Evolutionary conservation across 1,140 invertebrate species (phyloP).

Genomic region (Nebria ingens): DNA sequence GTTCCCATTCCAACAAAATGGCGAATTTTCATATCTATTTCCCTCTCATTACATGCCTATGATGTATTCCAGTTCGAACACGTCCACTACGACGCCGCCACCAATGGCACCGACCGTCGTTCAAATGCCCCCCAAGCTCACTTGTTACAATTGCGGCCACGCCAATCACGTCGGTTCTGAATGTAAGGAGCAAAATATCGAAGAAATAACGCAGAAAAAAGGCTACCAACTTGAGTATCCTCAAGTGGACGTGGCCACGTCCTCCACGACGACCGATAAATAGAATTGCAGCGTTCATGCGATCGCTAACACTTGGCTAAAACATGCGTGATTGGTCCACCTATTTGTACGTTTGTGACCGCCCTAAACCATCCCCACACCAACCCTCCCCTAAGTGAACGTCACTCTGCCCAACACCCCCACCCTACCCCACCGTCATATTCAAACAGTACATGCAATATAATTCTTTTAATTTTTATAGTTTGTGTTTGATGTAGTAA

Average conservation of each 20-base stretch:
- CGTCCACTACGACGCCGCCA: conserved; percentile 38
- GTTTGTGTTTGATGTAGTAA: neutral
- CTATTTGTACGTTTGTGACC: too few relatives aligned
- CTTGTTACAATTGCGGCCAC: conserved; percentile 65
- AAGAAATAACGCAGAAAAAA: conserved; percentile 65
- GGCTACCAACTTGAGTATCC: conserved; percentile 51
- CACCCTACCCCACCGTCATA: neutral
- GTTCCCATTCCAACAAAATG: conserved; percentile 21
- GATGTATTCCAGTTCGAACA: conserved; percentile 37
- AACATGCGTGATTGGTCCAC: too few relatives aligned
- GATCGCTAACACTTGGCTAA: too few relatives aligned
- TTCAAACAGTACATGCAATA: neutral
- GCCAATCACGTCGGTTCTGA: conserved; percentile 67
- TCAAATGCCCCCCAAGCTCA: conserved; percentile 42
- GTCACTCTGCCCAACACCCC: too few relatives aligned
- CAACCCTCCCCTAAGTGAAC: too few relatives aligned
- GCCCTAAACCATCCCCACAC: too few relatives aligned
- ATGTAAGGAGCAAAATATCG: conserved; percentile 77
- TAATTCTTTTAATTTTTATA: too few relatives aligned
- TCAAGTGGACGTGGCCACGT: conserved; percentile 22
- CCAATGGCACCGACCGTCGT: conserved; percentile 38
- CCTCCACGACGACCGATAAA: conserved; percentile 6
- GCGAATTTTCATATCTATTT: conserved; percentile 15
- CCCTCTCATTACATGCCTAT: conserved; percentile 34
- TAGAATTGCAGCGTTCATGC: too few relatives aligned